phyloP scores from a whole-genome alignment of 2,113 vertebrate genomes.

The Spea bombifrons region DNA sequence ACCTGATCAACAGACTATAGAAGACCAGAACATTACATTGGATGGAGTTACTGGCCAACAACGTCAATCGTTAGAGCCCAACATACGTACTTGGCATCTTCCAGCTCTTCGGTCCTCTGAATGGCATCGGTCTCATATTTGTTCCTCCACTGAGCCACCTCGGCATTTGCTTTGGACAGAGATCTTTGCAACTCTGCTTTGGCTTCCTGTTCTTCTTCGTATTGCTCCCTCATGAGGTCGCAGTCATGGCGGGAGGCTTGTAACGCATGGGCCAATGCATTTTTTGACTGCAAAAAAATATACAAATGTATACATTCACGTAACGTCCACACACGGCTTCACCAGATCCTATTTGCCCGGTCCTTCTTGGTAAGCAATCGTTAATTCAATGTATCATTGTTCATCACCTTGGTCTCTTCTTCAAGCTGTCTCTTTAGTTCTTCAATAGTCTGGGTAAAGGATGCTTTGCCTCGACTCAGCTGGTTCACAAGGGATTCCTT shows the following conservation, averaged over 20 bases:
- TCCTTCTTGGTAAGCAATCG: not conserved
- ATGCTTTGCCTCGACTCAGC: slow-evolving; percentile 80
- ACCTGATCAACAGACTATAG: not conserved
- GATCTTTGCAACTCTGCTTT: slow-evolving; percentile 83
- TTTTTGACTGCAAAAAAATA: slow-evolving; percentile 75
- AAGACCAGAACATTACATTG: not conserved
- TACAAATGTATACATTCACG: not conserved
- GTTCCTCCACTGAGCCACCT: slow-evolving; percentile 91
- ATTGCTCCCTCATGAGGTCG: slow-evolving; percentile 88
- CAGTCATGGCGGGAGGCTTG: slow-evolving; percentile 86
- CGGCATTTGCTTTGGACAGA: slow-evolving; percentile 84
- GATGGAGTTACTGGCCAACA: not conserved
- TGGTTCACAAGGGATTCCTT: slow-evolving; percentile 83
- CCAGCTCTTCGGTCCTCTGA: slow-evolving; percentile 89
- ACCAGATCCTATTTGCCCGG: too few species aligned
- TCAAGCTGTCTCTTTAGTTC: slow-evolving; percentile 90
- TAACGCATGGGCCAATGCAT: slow-evolving; percentile 78
- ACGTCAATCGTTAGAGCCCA: not conserved
- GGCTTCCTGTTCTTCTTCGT: slow-evolving; percentile 85
- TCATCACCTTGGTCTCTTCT: slow-evolving; percentile 84
- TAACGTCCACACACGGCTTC: too few species aligned
- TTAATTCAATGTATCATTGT: not conserved
- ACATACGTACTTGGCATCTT: slow-evolving; percentile 86
- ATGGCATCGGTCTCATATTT: slow-evolving; percentile 93
- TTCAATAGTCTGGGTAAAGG: slow-evolving; percentile 78